A percentile compares a stretch with the other conserved stretches of the same genome.
Conservation (phyloP, 2,888 invertebrate genomes). For the Hirtodrosophila alboralis region DNA sequence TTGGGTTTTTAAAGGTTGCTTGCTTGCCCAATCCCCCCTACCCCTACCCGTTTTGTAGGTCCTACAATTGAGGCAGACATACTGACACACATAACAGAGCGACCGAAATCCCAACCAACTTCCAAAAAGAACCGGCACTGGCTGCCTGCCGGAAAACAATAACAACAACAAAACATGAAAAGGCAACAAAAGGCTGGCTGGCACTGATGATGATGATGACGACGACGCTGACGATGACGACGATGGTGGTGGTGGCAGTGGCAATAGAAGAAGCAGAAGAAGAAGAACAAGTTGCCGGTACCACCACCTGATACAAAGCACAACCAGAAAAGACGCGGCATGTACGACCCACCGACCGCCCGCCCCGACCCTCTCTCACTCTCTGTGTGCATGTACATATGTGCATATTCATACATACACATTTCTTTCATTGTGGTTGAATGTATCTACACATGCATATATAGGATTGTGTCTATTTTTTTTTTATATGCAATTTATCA, state of each 20-base stretch:
- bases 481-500: no score
- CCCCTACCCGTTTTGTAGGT: no score
- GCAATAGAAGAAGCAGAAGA: constrained; percentile 44
- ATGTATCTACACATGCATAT: constrained; percentile 1
- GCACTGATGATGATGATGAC: background rate
- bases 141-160: constrained; percentile 67
- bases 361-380: no score
- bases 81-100: constrained; percentile 64
- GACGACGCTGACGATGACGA: background rate
- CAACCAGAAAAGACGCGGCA: constrained; percentile 37
- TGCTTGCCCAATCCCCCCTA: constrained; percentile 27
- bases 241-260: constrained; percentile 21
- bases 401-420: background rate
- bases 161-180: constrained; percentile 68
- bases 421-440: background rate
- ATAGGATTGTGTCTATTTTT: no score
- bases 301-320: constrained; percentile 39
- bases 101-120: constrained; percentile 31
- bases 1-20: constrained; percentile 35
- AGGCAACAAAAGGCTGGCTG: constrained; percentile 37
- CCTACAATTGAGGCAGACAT: constrained; percentile 43
- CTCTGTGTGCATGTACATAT: constrained; percentile 16
- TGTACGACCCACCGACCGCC: no score
- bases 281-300: constrained; percentile 39
- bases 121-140: constrained; percentile 59